Percentiles rank a stretch among this genome's conserved stretches.
phyloP scores from a whole-genome alignment of 1,140 invertebrate genomes.

The Bombyx mandarina region DNA sequence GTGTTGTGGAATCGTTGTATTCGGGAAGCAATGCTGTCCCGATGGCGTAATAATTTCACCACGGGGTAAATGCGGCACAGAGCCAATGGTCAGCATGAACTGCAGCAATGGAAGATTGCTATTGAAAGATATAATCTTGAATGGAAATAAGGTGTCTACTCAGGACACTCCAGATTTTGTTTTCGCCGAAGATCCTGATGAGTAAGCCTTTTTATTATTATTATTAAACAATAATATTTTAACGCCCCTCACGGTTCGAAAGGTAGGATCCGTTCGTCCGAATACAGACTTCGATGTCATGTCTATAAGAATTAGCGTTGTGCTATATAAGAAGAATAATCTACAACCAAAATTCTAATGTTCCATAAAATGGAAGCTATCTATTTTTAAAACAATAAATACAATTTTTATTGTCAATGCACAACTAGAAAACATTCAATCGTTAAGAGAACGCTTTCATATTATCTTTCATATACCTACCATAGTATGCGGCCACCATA shows the following conservation, averaged over 20 bases:
- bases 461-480: too few relatives aligned
- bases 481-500: too few relatives aligned
- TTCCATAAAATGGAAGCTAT: too few relatives aligned
- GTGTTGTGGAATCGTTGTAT: conserved; percentile 18
- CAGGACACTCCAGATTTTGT: conserved; percentile 40
- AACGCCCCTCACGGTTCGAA: background rate
- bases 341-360: too few relatives aligned
- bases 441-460: too few relatives aligned
- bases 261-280: background rate
- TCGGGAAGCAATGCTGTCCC: conserved; percentile 33
- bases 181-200: conserved; percentile 42
- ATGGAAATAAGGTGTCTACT: conserved; percentile 45
- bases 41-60: conserved; percentile 22
- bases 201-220: conserved; percentile 27
- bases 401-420: too few relatives aligned
- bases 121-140: conserved; percentile 36
- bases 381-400: too few relatives aligned
- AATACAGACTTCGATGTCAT: background rate
- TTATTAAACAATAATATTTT: too few relatives aligned
- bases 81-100: conserved; percentile 22
- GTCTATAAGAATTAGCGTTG: too few relatives aligned
- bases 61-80: conserved; percentile 27
- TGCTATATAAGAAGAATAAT: too few relatives aligned
- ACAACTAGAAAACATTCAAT: too few relatives aligned
- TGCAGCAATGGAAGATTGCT: conserved; percentile 42